phyloP scores from a whole-genome alignment of 2,113 vertebrate genomes.

The Camelus bactrianus region DNA sequence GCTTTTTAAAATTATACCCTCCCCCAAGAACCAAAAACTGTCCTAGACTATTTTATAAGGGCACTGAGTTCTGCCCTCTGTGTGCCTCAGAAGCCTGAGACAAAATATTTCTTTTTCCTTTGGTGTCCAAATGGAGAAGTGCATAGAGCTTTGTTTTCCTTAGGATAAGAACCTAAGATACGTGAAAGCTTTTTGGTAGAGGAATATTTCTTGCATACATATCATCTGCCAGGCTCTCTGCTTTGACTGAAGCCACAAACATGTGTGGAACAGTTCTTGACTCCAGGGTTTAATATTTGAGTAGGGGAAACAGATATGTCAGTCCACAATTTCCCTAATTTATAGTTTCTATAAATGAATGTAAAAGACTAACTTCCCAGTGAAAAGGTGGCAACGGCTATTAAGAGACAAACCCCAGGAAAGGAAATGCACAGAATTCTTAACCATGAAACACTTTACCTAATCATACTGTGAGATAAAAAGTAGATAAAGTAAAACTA shows the following conservation, averaged over 20 bases:
- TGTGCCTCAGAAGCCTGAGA: background rate
- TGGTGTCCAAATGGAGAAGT: background rate
- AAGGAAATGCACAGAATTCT: background rate
- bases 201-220: background rate
- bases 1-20: background rate
- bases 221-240: background rate
- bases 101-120: background rate
- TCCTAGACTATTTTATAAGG: background rate
- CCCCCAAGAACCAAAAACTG: background rate
- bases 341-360: background rate
- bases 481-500: background rate
- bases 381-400: background rate
- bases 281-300: background rate
- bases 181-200: background rate
- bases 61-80: background rate
- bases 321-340: background rate
- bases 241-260: background rate
- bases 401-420: background rate
- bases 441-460: background rate
- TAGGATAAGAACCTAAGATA: background rate
- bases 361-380: background rate
- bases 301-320: background rate
- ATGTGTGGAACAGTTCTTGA: background rate
- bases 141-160: background rate
- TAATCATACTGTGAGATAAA: background rate